Evolutionary conservation across 2,113 vertebrate species (phyloP).

Genomic region (Felis chaus): DNA sequence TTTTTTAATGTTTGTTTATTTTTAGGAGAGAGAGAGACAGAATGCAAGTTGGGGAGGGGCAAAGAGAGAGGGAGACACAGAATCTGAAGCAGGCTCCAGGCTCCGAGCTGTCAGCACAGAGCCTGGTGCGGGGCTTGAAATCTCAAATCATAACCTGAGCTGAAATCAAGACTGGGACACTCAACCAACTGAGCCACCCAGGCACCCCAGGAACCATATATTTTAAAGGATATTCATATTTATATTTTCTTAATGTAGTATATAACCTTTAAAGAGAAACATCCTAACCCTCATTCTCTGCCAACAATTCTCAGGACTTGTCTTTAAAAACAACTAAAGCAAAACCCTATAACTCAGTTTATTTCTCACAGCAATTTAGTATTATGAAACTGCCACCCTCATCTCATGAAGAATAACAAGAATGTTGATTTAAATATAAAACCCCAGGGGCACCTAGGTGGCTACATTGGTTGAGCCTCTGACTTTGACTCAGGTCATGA

Average conservation of each 20-base stretch:
- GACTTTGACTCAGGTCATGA: no score
- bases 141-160: no score
- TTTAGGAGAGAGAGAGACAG: no score
- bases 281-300: neutral
- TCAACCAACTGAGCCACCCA: no score
- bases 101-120: no score
- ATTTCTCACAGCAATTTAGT: neutral
- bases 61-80: no score
- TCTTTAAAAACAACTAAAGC: neutral
- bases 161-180: no score
- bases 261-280: neutral
- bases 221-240: neutral
- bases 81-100: no score
- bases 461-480: no score
- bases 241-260: neutral
- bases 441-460: neutral
- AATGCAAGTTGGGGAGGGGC: no score
- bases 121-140: no score
- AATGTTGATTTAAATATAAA: conserved; percentile 3
- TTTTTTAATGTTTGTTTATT: no score
- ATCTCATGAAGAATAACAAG: neutral
- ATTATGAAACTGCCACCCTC: neutral
- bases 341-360: neutral
- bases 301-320: neutral
- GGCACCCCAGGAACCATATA: neutral